These are phyloP conservation scores for Ormia ochracea DNA, from an alignment of 2,888 invertebrate species.

Conservation along the genomic window DNA sequence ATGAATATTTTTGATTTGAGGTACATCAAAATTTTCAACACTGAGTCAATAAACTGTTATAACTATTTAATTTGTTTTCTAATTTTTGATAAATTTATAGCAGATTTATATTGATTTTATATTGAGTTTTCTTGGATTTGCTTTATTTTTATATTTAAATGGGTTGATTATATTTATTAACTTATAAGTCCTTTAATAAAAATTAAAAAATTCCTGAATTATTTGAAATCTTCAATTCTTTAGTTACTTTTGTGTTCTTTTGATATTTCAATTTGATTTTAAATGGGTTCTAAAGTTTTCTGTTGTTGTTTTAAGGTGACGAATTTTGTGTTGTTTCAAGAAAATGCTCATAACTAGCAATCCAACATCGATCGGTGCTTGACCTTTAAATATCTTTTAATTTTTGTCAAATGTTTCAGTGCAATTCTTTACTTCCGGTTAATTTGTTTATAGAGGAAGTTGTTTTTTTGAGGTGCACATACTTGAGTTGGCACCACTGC, in stretches of 20 bases:
- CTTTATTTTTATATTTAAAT: slow-evolving; percentile 13
- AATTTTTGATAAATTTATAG: slow-evolving; percentile 51
- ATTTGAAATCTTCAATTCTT: slow-evolving; percentile 51
- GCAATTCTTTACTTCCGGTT: too few relatives aligned
- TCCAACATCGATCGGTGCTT: too few relatives aligned
- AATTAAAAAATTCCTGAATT: slow-evolving; percentile 52
- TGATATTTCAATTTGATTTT: background rate
- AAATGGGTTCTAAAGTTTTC: slow-evolving; percentile 14
- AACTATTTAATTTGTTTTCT: slow-evolving; percentile 34
- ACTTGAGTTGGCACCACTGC: too few relatives aligned
- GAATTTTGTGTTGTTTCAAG: background rate
- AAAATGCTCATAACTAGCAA: background rate
- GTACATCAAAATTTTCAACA: slow-evolving; percentile 69
- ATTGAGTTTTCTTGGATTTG: slow-evolving; percentile 24
- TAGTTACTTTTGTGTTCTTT: slow-evolving; percentile 12
- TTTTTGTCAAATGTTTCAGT: too few relatives aligned
- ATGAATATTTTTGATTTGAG: slow-evolving; percentile 60
- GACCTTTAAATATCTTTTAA: too few relatives aligned
- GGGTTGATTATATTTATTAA: slow-evolving; percentile 23
- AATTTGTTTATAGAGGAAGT: too few relatives aligned
- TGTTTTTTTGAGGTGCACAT: too few relatives aligned
- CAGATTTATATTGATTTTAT: slow-evolving; percentile 56
- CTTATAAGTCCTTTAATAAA: slow-evolving; percentile 39
- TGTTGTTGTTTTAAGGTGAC: slow-evolving; percentile 4
- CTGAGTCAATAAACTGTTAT: slow-evolving; percentile 61